A percentile compares a stretch with the other conserved stretches of the same genome.
These are phyloP conservation scores for Habropoda laboriosa DNA, from an alignment of 1,140 invertebrate species.

Conservation along the genomic window DNA sequence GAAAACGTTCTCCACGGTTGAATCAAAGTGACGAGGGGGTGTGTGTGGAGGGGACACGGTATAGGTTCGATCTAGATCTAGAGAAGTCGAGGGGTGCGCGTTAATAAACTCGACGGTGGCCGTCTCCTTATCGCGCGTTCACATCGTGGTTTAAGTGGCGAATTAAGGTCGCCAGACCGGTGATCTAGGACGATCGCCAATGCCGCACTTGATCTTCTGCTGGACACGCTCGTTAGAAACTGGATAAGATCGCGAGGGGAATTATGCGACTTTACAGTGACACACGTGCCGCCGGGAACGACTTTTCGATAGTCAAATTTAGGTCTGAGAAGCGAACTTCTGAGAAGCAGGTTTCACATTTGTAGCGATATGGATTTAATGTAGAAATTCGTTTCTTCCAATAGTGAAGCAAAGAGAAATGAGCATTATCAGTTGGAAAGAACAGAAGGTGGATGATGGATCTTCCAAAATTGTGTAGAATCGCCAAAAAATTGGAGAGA, in stretches of 20 bases:
- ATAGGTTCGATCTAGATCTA: constrained; percentile 9
- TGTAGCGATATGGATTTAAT: background rate
- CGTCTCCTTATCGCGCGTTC: constrained; percentile 49
- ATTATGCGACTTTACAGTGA: constrained; percentile 1
- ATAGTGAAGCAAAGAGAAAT: too few species aligned
- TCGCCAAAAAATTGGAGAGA: too few species aligned
- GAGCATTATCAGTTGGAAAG: too few species aligned
- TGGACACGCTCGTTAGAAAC: constrained; percentile 45
- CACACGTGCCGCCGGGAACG: constrained; percentile 29
- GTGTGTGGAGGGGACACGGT: background rate
- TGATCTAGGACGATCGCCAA: constrained; percentile 58
- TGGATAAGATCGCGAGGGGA: constrained; percentile 44
- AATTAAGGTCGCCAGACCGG: constrained; percentile 52
- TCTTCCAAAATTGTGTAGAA: too few species aligned
- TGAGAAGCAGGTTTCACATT: too few species aligned
- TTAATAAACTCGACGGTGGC: constrained; percentile 47
- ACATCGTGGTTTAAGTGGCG: constrained; percentile 52
- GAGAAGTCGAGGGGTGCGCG: constrained; percentile 3
- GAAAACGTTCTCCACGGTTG: background rate
- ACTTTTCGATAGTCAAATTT: background rate
- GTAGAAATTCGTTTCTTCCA: too few species aligned
- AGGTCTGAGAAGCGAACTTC: background rate
- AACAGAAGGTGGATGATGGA: too few species aligned
- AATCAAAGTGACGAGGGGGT: background rate
- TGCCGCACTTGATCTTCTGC: constrained; percentile 31